Evolutionary conservation across 2,888 invertebrate genomes (phyloP).

Genomic region (Coremacera marginata): DNA sequence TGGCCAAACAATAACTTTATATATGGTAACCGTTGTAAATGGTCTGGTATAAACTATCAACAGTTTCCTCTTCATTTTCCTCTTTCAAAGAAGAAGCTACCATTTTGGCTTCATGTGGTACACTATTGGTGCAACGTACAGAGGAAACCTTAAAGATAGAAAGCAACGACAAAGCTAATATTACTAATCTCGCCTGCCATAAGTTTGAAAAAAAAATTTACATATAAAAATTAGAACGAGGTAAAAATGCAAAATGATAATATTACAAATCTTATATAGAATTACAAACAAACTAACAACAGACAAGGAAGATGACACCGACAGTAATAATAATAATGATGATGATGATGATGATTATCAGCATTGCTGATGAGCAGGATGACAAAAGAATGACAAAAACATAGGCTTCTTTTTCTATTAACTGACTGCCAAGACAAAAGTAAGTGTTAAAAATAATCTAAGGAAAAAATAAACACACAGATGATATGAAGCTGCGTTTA

Average conservation of each 20-base stretch:
- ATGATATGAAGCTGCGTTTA: not conserved
- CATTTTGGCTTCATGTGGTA: not conserved
- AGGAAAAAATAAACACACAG: not conserved
- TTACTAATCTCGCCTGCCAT: not conserved
- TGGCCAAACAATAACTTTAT: no score
- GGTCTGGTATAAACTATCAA: not conserved
- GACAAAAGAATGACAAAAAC: slow-evolving; percentile 31
- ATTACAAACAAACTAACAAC: slow-evolving; percentile 3
- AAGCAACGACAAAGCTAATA: not conserved
- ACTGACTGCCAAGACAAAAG: not conserved
- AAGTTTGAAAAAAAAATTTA: not conserved
- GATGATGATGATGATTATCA: no score
- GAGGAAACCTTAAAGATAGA: slow-evolving; percentile 11
- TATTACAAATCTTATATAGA: slow-evolving; percentile 28
- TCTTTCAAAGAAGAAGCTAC: not conserved
- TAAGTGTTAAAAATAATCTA: not conserved
- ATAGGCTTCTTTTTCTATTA: not conserved
- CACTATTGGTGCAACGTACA: not conserved
- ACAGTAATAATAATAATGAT: not conserved
- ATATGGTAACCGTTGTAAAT: not conserved
- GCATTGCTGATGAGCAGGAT: not conserved
- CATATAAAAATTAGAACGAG: slow-evolving; percentile 32
- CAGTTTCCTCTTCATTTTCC: slow-evolving; percentile 15
- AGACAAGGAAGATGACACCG: slow-evolving; percentile 19
- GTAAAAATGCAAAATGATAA: slow-evolving; percentile 16